Evolutionary conservation across 2,888 invertebrate genomes (phyloP).

Genomic region (Lochmaea capreae): DNA sequence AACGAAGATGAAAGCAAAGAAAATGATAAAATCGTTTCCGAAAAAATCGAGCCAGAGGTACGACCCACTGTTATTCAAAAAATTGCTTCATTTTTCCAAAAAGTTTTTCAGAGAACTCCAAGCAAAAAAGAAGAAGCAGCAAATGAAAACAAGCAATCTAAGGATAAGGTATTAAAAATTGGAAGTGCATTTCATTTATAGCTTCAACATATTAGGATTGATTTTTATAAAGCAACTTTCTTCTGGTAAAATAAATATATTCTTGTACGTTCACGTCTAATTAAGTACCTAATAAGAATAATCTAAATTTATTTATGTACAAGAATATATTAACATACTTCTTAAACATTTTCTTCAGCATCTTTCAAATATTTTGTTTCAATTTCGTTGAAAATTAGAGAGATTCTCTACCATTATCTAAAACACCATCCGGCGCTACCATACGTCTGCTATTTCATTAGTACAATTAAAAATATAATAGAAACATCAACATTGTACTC

Average conservation of each 20-base stretch:
- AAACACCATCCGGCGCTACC: no score
- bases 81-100: conserved; percentile 33
- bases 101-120: conserved; percentile 41
- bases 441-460: not conserved
- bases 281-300: not conserved
- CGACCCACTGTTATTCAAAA: conserved; percentile 38
- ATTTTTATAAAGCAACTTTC: not conserved
- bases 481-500: no score
- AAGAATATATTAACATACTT: not conserved
- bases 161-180: conserved; percentile 53
- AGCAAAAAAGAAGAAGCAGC: conserved; percentile 43
- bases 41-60: conserved; percentile 57
- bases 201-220: conserved; percentile 10
- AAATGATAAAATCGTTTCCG: conserved; percentile 50
- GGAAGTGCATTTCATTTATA: conserved; percentile 9
- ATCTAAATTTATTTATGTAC: not conserved
- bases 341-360: not conserved
- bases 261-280: no score
- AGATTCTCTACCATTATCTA: no score
- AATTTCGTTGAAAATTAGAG: no score
- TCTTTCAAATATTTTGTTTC: not conserved
- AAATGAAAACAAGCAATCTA: conserved; percentile 46
- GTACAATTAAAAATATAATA: not conserved
- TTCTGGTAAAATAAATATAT: no score
- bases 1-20: conserved; percentile 52